These are phyloP conservation scores for Syndactyla subalaris DNA, from an alignment of 2,797 vertebrate genomes.

Conservation along the genomic window DNA sequence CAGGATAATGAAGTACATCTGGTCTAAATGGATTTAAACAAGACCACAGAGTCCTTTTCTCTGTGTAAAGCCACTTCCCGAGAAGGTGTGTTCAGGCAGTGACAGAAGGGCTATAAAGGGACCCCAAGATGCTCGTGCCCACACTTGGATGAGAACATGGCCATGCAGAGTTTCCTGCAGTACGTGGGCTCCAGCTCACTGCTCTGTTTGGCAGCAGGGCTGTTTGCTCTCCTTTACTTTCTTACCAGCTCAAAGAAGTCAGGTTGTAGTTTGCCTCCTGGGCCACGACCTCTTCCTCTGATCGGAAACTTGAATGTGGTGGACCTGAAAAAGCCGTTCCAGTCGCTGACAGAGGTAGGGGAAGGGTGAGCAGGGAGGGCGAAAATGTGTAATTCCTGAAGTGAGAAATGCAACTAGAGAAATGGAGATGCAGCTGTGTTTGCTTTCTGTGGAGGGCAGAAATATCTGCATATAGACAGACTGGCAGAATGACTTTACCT, in stretches of 20 bases:
- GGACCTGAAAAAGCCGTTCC: conserved; percentile 64
- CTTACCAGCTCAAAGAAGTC: conserved; percentile 45
- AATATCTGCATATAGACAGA: neutral
- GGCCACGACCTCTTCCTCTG: conserved; percentile 66
- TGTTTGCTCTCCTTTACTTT: conserved; percentile 30
- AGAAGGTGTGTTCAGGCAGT: neutral
- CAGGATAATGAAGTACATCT: neutral
- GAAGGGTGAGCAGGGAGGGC: neutral
- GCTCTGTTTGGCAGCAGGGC: conserved; percentile 30
- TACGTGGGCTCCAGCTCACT: neutral
- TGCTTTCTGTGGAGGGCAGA: neutral
- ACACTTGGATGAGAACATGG: neutral
- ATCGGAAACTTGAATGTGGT: conserved; percentile 67
- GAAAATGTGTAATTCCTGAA: neutral
- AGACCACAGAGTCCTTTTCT: neutral
- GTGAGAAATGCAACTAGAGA: neutral
- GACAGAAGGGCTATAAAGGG: conserved; percentile 51
- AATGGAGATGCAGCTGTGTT: neutral
- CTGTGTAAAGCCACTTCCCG: neutral
- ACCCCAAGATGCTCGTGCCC: neutral
- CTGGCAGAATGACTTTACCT: neutral
- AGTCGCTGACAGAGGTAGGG: conserved; percentile 69
- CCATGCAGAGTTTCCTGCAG: neutral
- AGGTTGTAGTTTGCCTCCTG: conserved; percentile 44
- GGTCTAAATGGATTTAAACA: conserved; percentile 11